Percentiles rank a stretch among this genome's conserved stretches.
Conservation (phyloP, 2,888 invertebrate genomes). For the Andrena bicolor region DNA sequence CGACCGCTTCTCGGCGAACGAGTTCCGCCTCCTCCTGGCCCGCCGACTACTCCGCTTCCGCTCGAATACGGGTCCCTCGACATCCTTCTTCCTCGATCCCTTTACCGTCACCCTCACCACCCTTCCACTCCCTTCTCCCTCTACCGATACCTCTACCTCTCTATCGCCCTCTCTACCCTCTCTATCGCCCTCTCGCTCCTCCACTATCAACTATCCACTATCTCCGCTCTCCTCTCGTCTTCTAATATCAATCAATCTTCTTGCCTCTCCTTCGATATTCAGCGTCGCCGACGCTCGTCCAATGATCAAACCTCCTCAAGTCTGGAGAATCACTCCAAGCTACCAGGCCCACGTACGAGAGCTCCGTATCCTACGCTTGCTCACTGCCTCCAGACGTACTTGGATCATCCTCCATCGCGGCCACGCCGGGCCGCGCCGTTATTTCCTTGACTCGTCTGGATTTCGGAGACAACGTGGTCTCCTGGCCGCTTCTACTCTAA, state of each 20-base stretch:
- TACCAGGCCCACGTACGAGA: no score
- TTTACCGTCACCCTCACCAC: neutral
- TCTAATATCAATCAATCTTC: no score
- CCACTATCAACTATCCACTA: no score
- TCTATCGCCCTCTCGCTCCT: neutral
- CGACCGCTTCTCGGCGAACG: constrained; percentile 88
- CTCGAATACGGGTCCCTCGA: constrained; percentile 88
- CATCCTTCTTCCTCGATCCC: constrained; percentile 71
- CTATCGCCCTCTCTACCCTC: neutral
- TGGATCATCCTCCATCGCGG: no score
- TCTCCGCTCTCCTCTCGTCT: no score
- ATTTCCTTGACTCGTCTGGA: neutral
- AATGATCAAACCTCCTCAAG: no score
- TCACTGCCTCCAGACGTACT: no score
- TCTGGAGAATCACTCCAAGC: no score
- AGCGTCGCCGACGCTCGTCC: no score
- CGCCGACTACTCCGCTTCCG: constrained; percentile 87
- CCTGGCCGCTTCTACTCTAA: constrained; percentile 65
- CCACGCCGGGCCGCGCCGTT: no score
- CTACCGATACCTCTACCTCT: neutral
- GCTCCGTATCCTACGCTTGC: no score
- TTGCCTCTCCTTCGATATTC: no score
- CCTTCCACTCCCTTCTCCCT: constrained; percentile 13
- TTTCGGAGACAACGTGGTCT: constrained; percentile 23
- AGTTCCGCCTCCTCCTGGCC: constrained; percentile 88